Evolutionary conservation across 2,888 invertebrate species (phyloP).

Genomic region (Criorhina ranunculi): DNA sequence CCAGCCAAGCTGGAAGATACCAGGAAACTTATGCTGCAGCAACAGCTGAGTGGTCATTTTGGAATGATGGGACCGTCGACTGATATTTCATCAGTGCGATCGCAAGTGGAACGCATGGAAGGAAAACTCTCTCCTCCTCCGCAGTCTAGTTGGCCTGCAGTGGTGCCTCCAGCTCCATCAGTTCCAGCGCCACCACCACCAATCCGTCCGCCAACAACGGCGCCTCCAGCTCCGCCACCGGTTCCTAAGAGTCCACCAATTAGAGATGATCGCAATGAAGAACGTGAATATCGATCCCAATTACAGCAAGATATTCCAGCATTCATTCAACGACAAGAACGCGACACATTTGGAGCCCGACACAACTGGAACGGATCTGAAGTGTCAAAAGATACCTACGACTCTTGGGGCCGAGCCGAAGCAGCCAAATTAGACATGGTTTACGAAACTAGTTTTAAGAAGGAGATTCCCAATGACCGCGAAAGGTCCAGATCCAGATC

Average conservation of each 20-base stretch:
- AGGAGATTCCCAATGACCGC: conserved; percentile 81
- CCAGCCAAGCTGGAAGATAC: conserved; percentile 94
- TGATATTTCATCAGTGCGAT: conserved; percentile 84
- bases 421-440: conserved; percentile 84
- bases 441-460: conserved; percentile 83
- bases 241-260: conserved; percentile 88
- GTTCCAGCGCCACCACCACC: conserved; percentile 87
- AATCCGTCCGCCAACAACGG: conserved; percentile 85
- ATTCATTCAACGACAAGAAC: conserved; percentile 89
- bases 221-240: conserved; percentile 87
- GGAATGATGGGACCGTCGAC: conserved; percentile 78
- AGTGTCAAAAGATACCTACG: conserved; percentile 80
- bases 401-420: conserved; percentile 85
- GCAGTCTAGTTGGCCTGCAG: conserved; percentile 87
- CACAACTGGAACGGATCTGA: conserved; percentile 86
- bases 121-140: conserved; percentile 86
- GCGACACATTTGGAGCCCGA: conserved; percentile 90
- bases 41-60: conserved; percentile 89
- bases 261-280: conserved; percentile 77
- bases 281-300: conserved; percentile 82
- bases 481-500: conserved; percentile 84
- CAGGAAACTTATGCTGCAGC: conserved; percentile 92
- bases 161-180: conserved; percentile 87
- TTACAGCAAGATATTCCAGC: conserved; percentile 83
- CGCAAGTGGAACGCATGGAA: conserved; percentile 87